phyloP scores from a whole-genome alignment of 2,888 invertebrate genomes.

The Punctoribates punctum region DNA sequence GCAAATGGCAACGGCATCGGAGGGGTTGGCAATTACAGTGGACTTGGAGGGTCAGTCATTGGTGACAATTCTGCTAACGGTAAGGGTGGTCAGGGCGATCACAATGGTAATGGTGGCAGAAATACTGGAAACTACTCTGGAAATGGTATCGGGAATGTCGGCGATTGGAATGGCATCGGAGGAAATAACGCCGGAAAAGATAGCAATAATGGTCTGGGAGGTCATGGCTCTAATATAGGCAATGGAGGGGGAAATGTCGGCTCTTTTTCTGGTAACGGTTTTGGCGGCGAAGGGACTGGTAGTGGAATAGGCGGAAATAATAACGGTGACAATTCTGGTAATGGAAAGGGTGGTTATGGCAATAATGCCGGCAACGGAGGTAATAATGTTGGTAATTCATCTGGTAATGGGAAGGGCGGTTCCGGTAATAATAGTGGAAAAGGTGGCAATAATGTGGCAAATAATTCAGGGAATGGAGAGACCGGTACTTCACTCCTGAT shows the following conservation, averaged over 20 bases:
- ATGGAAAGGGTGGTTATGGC: constrained; percentile 12
- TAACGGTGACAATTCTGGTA: not conserved
- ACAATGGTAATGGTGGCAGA: constrained; percentile 1
- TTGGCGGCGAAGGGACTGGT: not conserved
- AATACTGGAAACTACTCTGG: not conserved
- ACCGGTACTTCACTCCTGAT: not conserved
- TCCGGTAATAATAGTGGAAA: too few species aligned
- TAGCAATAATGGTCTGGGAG: not conserved
- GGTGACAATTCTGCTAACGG: not conserved
- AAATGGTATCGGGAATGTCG: not conserved
- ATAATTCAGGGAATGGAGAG: not conserved
- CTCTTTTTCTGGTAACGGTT: not conserved
- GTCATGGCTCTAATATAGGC: not conserved
- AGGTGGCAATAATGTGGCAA: too few species aligned
- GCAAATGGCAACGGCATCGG: not conserved
- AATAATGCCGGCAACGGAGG: not conserved
- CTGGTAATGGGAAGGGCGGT: not conserved
- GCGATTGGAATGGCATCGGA: not conserved
- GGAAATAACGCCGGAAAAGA: not conserved
- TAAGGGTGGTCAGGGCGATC: not conserved
- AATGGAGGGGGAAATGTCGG: not conserved
- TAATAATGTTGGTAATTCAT: not conserved
- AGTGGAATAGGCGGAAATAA: not conserved
- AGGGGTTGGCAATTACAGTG: not conserved
- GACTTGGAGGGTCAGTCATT: not conserved